phyloP scores from a whole-genome alignment of 2,113 vertebrate genomes.

The Tautogolabrus adspersus region DNA sequence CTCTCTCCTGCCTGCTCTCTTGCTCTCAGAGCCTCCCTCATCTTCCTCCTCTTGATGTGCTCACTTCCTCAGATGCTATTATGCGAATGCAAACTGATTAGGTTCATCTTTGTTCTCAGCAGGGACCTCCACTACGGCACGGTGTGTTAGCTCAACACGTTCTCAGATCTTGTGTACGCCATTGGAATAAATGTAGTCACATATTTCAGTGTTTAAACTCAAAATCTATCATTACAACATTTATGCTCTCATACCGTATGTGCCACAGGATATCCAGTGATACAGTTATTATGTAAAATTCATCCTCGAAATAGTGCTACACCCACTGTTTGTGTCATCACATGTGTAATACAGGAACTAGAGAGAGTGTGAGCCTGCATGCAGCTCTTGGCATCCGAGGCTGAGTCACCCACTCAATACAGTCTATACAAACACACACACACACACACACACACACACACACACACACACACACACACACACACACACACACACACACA shows the following conservation, averaged over 20 bases:
- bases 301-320: slow-evolving; percentile 31
- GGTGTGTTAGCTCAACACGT: not conserved
- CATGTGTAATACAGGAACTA: slow-evolving; percentile 20
- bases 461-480: slow-evolving; percentile 4
- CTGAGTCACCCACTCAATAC: slow-evolving; percentile 50
- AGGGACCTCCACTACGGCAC: not conserved
- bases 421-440: slow-evolving; percentile 25
- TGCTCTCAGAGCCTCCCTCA: not conserved
- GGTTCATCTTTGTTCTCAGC: slow-evolving; percentile 10
- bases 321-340: slow-evolving; percentile 35
- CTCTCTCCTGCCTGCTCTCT: not conserved
- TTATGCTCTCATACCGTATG: slow-evolving; percentile 5
- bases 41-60: not conserved
- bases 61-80: slow-evolving; percentile 1
- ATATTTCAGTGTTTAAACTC: not conserved
- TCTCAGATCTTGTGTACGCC: not conserved
- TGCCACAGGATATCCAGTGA: not conserved
- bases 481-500: slow-evolving; percentile 15
- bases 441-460: slow-evolving; percentile 31
- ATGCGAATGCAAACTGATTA: slow-evolving; percentile 3
- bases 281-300: slow-evolving; percentile 38
- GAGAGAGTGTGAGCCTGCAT: slow-evolving; percentile 20
- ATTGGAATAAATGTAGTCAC: not conserved
- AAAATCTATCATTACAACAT: not conserved
- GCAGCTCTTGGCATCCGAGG: slow-evolving; percentile 44